phyloP scores from a whole-genome alignment of 2,888 invertebrate genomes.

The Metopia argyrocephala region DNA sequence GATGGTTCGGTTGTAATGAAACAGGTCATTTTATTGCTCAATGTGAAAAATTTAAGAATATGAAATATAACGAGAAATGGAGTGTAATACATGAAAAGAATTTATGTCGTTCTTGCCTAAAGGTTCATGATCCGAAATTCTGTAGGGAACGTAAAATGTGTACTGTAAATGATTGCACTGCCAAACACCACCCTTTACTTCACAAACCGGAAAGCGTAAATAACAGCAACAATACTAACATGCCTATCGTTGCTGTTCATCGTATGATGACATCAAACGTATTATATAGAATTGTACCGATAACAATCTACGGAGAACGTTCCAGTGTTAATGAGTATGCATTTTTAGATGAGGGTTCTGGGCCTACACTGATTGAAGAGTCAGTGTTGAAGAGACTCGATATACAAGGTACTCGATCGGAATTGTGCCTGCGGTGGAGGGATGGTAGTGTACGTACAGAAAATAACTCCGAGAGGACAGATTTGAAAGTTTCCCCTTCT shows the following conservation, averaged over 20 bases:
- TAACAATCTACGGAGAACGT: constrained; percentile 12
- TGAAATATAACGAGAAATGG: too few species aligned
- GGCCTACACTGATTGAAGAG: too few species aligned
- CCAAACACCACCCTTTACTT: constrained; percentile 10
- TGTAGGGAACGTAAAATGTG: too few species aligned
- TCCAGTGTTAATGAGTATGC: constrained; percentile 38
- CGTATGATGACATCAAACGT: constrained; percentile 21
- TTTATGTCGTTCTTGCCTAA: too few species aligned
- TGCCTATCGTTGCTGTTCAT: constrained; percentile 18
- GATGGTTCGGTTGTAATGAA: too few species aligned
- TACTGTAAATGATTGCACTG: constrained; percentile 1
- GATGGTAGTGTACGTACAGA: constrained; percentile 49
- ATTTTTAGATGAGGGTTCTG: constrained; percentile 53
- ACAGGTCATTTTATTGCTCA: too few species aligned
- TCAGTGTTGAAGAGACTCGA: too few species aligned
- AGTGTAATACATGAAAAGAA: too few species aligned
- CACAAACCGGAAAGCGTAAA: constrained; percentile 8
- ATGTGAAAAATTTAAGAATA: too few species aligned
- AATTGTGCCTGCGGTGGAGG: constrained; percentile 56
- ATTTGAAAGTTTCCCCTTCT: constrained; percentile 21
- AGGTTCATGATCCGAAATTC: too few species aligned
- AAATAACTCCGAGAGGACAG: constrained; percentile 30
- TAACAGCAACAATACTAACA: not conserved
- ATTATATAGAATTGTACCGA: constrained; percentile 28
- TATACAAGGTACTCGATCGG: too few species aligned